Percentiles rank a stretch among this genome's conserved stretches.
phyloP scores from a whole-genome alignment of 2,888 invertebrate genomes.

The Andrena marginata region DNA sequence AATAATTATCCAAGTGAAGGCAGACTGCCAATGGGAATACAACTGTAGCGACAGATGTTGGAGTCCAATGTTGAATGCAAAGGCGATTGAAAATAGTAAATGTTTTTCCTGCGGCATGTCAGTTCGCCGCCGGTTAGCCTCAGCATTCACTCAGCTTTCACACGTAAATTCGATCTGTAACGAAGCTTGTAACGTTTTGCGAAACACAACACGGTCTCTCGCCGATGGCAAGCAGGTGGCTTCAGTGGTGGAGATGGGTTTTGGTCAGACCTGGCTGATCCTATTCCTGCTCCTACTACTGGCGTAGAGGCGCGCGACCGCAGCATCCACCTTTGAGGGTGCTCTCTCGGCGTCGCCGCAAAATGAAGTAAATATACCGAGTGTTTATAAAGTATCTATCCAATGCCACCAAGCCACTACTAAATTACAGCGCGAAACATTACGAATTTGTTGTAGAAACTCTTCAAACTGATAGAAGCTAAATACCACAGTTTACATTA shows the following conservation, averaged over 20 bases:
- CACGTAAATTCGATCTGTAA: neutral
- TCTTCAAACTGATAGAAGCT: no score
- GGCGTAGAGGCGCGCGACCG: slow-evolving; percentile 18
- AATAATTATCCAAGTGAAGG: no score
- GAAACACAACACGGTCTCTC: neutral
- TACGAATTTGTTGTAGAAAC: no score
- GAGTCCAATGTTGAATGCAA: no score
- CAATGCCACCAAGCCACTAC: no score
- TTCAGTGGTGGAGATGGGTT: slow-evolving; percentile 36
- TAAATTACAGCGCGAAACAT: no score
- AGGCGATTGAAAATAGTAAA: no score
- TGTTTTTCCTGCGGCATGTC: neutral
- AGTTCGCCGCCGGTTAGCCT: neutral
- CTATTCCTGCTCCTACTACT: slow-evolving; percentile 46
- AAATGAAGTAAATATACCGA: neutral
- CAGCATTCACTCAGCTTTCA: neutral
- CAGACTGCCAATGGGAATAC: neutral
- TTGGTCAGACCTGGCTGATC: slow-evolving; percentile 43
- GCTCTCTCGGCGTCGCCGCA: slow-evolving; percentile 9
- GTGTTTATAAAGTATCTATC: neutral
- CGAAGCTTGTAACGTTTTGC: slow-evolving; percentile 6
- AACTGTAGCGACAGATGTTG: no score
- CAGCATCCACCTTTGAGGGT: slow-evolving; percentile 25
- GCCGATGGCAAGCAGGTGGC: neutral
- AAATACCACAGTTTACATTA: no score